Evolutionary conservation across 2,888 invertebrate genomes (phyloP).

Genomic region (Gastracanthus pulcherrimus): DNA sequence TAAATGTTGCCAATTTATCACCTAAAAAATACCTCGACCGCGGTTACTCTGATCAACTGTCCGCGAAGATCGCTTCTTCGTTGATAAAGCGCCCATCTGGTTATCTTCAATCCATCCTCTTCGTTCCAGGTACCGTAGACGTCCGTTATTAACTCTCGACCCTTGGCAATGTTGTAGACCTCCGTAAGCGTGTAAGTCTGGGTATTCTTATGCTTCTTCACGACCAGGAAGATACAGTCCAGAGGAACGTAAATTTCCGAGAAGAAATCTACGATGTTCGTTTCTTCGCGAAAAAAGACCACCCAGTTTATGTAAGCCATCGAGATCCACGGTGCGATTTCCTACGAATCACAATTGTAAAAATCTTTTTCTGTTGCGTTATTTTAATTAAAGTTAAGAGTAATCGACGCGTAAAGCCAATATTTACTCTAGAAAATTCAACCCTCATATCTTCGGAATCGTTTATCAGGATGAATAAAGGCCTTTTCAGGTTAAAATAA

Average conservation of each 20-base stretch:
- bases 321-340: conserved; percentile 71
- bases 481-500: conserved; percentile 72
- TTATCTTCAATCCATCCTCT: conserved; percentile 61
- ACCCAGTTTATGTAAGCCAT: conserved; percentile 75
- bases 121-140: conserved; percentile 68
- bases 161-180: conserved; percentile 68
- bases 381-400: background rate
- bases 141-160: conserved; percentile 61
- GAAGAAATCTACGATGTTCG: conserved; percentile 67
- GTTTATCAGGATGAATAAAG: conserved; percentile 73
- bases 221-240: conserved; percentile 69
- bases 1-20: background rate
- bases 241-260: conserved; percentile 70
- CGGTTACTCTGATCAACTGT: conserved; percentile 67
- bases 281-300: conserved; percentile 69
- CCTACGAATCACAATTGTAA: conserved; percentile 56
- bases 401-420: background rate
- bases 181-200: conserved; percentile 67
- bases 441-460: conserved; percentile 66
- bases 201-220: conserved; percentile 54
- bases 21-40: conserved; percentile 66
- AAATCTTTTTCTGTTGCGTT: background rate
- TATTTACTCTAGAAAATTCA: conserved; percentile 69
- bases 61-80: conserved; percentile 71
- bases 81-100: conserved; percentile 67